phyloP scores from a whole-genome alignment of 2,113 vertebrate genomes.

The Xiphophorus couchianus region DNA sequence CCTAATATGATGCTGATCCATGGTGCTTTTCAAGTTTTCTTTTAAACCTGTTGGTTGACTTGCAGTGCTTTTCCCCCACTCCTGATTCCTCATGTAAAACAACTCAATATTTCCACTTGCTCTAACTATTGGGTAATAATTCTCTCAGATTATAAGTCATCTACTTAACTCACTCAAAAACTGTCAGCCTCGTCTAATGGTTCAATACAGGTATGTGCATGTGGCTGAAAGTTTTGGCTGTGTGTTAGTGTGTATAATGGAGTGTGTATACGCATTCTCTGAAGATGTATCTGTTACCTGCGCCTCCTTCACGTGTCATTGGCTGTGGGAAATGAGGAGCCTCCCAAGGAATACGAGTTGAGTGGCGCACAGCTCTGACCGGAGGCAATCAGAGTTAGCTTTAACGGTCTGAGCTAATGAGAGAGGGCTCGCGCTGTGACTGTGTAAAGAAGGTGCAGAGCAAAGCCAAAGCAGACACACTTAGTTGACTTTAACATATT shows the following conservation, averaged over 20 bases:
- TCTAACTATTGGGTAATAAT: constrained; percentile 72
- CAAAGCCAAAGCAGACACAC: constrained; percentile 52
- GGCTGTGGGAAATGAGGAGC: constrained; percentile 66
- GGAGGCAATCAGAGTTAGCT: constrained; percentile 61
- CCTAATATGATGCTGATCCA: constrained; percentile 53
- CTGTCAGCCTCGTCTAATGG: constrained; percentile 57
- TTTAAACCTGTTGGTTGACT: constrained; percentile 24
- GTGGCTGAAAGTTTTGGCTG: constrained; percentile 5
- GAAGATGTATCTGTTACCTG: constrained; percentile 64
- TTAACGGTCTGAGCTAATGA: constrained; percentile 68
- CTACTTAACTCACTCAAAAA: constrained; percentile 61
- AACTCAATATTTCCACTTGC: constrained; percentile 57
- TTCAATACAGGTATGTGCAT: constrained; percentile 49
- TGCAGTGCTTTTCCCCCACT: constrained; percentile 1
- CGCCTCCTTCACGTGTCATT: constrained; percentile 74
- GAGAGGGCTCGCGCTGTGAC: constrained; percentile 40
- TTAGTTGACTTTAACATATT: constrained; percentile 61
- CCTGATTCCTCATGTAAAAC: constrained; percentile 41
- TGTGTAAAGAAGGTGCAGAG: constrained; percentile 47
- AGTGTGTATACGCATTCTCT: constrained; percentile 18
- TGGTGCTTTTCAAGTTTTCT: constrained; percentile 32
- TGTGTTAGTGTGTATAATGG: constrained; percentile 20
- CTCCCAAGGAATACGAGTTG: constrained; percentile 37
- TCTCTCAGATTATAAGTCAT: constrained; percentile 65
- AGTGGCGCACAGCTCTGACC: constrained; percentile 46